Conservation (phyloP, 30 jellyfish, hydroid and myxozoan species). For the Cassiopea xamachana region DNA sequence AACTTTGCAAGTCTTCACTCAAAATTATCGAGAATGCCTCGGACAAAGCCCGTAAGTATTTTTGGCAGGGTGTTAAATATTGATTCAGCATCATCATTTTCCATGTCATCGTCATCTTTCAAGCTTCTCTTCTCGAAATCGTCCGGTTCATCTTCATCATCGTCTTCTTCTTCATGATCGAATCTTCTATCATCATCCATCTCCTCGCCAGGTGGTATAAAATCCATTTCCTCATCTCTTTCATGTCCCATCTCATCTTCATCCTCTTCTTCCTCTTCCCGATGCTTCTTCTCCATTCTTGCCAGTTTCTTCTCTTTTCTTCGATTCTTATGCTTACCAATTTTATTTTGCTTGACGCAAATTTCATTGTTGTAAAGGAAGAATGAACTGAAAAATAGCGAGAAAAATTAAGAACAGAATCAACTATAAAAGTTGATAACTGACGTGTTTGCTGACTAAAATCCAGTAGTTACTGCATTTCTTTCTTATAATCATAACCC, state of each 20-base stretch:
- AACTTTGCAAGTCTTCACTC: neutral
- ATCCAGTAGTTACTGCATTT: neutral
- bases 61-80: neutral
- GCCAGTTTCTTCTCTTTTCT: neutral
- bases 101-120: neutral
- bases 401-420: too few species aligned
- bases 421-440: neutral
- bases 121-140: slow-evolving; percentile 15
- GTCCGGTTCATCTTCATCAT: neutral
- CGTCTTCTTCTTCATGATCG: slow-evolving; percentile 7
- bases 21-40: neutral
- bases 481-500: neutral
- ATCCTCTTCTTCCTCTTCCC: neutral
- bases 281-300: neutral
- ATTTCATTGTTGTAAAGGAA: slow-evolving; percentile 14
- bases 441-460: neutral
- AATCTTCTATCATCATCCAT: neutral
- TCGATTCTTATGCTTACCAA: neutral
- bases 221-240: neutral
- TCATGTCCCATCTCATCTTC: slow-evolving; percentile 9
- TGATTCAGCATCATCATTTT: neutral
- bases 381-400: slow-evolving; percentile 23
- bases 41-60: neutral
- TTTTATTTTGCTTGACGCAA: neutral
- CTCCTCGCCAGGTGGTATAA: neutral